Base-by-base conservation (phyloP, 2,888 invertebrate species). In the Rhamnusium bicolor region DNA sequence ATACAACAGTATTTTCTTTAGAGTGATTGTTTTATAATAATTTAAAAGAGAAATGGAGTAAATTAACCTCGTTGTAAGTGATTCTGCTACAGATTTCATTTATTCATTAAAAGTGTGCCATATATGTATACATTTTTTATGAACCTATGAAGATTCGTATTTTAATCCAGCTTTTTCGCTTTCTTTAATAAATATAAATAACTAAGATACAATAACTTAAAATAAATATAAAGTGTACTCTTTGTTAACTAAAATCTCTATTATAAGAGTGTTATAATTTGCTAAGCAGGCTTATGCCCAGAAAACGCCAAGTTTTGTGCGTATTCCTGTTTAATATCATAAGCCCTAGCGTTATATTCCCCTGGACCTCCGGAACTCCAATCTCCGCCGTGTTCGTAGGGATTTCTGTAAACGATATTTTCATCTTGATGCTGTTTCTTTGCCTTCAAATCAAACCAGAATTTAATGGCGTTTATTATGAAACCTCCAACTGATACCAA, bases 401-500 rank as follows among this genome's bases (percentile, higher is more conserved):
- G 79, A 62, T 79, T 81, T 18, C 76, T 80, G 63, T 78, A 81
- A 7, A 81, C 75, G 56, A 82, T 77, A 8, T 47, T 68, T 14
- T 79, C 79, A 8, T 81, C 80, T 40, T 40, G 40, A 53, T 94
- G 94, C 61, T 89, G 89, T 62, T 91, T 90, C 63, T 75, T 75
- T 16, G 76, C 63, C 56, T 68, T 79, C n/a, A 94, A 82, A 74
- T 95, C 94, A 46, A 94, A 89, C 92, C 93, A 95, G 85, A 95
- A 92, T 65, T 93, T 90, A 0, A 92, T 92, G 49, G 93, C 88
- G 87, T 94, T 94, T 82, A 95, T 90, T 1, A 92, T 87, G 61
- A 95, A 88, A 1, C 93, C 93, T 18, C 93, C 87, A 0, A 93
- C 84, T 0, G 94, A 94, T 66, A 95, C 91, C 29, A 92, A 89